Evolutionary conservation across 2,888 invertebrate genomes (phyloP), one percentile per base, ranked within the genome.

Genomic region (Volucella inflata): DNA sequence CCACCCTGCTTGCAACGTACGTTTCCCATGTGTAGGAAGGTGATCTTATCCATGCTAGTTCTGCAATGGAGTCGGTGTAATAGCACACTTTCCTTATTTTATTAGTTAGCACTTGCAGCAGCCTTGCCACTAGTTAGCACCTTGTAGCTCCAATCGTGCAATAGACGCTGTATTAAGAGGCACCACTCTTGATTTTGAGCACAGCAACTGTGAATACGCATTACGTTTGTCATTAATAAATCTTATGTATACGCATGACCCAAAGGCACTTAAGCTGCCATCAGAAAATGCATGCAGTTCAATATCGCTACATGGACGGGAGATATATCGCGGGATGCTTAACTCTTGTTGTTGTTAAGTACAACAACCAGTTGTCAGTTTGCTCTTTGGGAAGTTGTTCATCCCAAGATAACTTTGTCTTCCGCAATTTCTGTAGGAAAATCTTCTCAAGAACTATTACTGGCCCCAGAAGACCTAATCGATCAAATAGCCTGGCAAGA

Each of bases 251-350:
- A 36, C 53, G 8, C 53, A 53, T n/a, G 53, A 11, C 11, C 51
- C 12, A 53, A 30, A 36, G 3, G 11, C 36, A 30, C 11, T 53
- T 30, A 51, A 16, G 17, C 51, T 51, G n/a, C n/a, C n/a, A n/a
- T 51, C 51, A 11, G 17, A 51, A 51, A 51, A 51, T 16, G 51
- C 16, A 17, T 51, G 51, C 11, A 51, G 11, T 51, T 51, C 51
- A 16, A 51, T 17, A 4, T 51, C 14, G 17, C 51, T 16, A 9
- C 51, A 51, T 1, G 51, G 1, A 17, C 2, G 51, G 17, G 51
- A 17, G 16, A 51, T 17, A n/a, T 51, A 51, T 51, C 51, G 16
- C 8, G 51, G 51, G 17, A 51, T 51, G 17, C 17, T 51, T 6
- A 51, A 21, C 21, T 21, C 9, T 17, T 17, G n/a, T n/a, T n/a